Evolutionary conservation across 2,797 vertebrate species (phyloP).

Genomic region (Myripristis jacobus): DNA sequence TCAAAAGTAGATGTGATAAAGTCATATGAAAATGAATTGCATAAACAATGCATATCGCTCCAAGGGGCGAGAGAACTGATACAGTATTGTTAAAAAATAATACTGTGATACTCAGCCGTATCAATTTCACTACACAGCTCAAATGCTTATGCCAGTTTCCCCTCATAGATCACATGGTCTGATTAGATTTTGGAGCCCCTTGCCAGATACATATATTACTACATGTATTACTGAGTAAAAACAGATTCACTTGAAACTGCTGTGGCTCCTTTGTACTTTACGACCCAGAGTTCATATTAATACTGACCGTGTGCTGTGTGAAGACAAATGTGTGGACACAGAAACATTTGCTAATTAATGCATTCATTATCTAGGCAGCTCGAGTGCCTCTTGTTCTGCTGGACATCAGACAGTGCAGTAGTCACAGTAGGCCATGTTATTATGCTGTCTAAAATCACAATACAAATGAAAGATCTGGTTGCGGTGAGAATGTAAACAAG

Average conservation of each 20-base stretch:
- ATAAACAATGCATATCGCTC: too few species aligned
- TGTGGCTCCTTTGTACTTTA: too few species aligned
- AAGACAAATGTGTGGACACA: not conserved
- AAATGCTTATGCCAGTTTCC: too few species aligned
- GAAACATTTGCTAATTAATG: conserved; percentile 12
- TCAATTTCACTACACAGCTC: too few species aligned
- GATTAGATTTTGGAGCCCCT: not conserved
- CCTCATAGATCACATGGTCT: not conserved
- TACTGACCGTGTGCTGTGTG: not conserved
- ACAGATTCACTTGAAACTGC: not conserved
- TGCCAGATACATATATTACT: conserved; percentile 7
- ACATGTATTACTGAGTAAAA: conserved; percentile 12
- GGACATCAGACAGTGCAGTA: not conserved
- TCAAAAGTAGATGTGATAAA: too few species aligned
- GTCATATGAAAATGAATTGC: too few species aligned
- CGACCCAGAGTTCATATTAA: too few species aligned
- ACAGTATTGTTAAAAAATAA: too few species aligned
- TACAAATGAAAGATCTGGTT: conserved; percentile 40
- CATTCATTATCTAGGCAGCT: conserved; percentile 1
- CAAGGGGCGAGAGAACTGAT: too few species aligned
- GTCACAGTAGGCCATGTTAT: not conserved
- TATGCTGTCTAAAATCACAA: not conserved
- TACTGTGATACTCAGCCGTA: too few species aligned
- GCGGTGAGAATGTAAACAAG: conserved; percentile 75
- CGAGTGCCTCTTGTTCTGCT: not conserved